Percentiles rank a stretch among this genome's conserved stretches.
Conservation (phyloP, 2,888 invertebrate species). For the Epistrophe grossulariae region DNA sequence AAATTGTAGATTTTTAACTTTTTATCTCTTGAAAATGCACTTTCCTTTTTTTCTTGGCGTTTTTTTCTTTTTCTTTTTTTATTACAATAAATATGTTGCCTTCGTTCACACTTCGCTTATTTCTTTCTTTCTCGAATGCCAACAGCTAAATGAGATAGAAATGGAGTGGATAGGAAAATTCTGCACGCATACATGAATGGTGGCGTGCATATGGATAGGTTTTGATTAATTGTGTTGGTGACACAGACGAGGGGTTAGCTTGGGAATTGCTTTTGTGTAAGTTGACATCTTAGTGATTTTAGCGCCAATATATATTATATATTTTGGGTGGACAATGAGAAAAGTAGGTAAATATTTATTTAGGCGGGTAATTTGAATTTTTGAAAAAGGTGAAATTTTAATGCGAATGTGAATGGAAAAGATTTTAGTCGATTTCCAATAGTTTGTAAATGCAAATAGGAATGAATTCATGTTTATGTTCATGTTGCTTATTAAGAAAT, state of each 20-base stretch:
- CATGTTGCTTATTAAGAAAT: too few relatives aligned
- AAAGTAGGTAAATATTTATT: slow-evolving; percentile 28
- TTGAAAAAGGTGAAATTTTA: not conserved
- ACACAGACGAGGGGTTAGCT: slow-evolving; percentile 28
- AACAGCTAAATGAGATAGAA: slow-evolving; percentile 78
- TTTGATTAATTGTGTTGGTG: slow-evolving; percentile 11
- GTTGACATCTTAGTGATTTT: slow-evolving; percentile 13
- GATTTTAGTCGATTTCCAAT: not conserved
- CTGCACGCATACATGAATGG: slow-evolving; percentile 57
- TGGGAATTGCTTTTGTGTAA: slow-evolving; percentile 42
- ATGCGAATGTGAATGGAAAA: not conserved
- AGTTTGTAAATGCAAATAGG: too few relatives aligned
- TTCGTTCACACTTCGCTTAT: slow-evolving; percentile 75
- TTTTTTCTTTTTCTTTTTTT: slow-evolving; percentile 64
- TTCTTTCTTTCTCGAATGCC: slow-evolving; percentile 77
- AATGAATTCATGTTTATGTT: too few relatives aligned
- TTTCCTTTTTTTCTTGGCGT: slow-evolving; percentile 66
- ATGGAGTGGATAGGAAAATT: slow-evolving; percentile 76
- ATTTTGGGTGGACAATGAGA: slow-evolving; percentile 46
- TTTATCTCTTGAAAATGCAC: slow-evolving; percentile 72
- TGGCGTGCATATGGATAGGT: slow-evolving; percentile 45
- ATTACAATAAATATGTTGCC: slow-evolving; percentile 74
- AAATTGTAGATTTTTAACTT: slow-evolving; percentile 67
- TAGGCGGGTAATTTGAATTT: slow-evolving; percentile 64
- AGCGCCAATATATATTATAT: slow-evolving; percentile 35